Base-by-base conservation (phyloP, 1,140 invertebrate species). In the Pogonognathellus flavescens region DNA sequence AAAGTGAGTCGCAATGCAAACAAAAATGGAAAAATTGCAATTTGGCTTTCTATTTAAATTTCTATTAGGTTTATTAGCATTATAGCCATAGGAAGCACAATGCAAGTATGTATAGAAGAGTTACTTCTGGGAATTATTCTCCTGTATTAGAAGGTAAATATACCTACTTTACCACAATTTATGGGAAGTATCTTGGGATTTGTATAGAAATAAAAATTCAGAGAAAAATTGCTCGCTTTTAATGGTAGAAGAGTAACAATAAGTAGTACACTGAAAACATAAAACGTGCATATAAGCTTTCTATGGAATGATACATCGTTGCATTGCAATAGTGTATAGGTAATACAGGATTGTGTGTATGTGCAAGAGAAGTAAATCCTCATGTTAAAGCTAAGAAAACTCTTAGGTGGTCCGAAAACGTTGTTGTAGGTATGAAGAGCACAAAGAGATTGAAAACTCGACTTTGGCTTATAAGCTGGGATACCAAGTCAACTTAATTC, bases 371-470 rank as follows among this genome's bases (percentile, higher is more conserved):
- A 76, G 70, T 14, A 50, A 76, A 76, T 76, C 70, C 70, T 76
- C 11, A 5, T n/a, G 31, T 49, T 31, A 76, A 50, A 76, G 41
- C 41, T 50, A 76, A 70, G 59, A 70, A 50, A 76, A 49, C 41
- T 41, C 70, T 76, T 76, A 76, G 70, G 70, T 76, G 70, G 70
- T 76, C 70, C 70, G 31, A 76, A 76, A 76, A 76, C 70, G 70
- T 76, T 76, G 70, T 76, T 76, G 70, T 76, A 76, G 70, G 70
- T 76, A 76, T 25, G 70, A 76, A 49, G 9, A 14, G 49, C 70
- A 76, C 70, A 76, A 76, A n/a, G 70, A n/a, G 53, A 8, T 9
- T 76, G 31, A 76, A 41, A 31, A 76, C 11, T 76, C 70, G 70
- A 76, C 22, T 76, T 76, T 13, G 41, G 70, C 70, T 50, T 76